Conservation (phyloP, 2,797 vertebrate genomes). For the Threskiornis aethiopicus region DNA sequence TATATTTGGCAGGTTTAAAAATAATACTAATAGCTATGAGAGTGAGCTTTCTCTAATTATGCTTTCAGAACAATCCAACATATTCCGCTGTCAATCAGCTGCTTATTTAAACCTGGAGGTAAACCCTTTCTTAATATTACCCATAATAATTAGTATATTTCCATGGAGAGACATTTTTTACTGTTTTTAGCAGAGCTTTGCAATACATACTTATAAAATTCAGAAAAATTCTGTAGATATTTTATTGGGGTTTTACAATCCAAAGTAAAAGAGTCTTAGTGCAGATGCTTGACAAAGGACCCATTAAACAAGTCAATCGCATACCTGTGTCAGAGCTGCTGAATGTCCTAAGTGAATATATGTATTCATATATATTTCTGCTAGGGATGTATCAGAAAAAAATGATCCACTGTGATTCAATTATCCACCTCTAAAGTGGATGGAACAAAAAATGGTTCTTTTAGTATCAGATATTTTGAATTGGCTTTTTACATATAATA, state of each 20-base stretch:
- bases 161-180: neutral
- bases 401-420: neutral
- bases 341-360: neutral
- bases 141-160: neutral
- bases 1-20: conserved; percentile 51
- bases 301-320: neutral
- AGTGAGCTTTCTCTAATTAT: conserved; percentile 35
- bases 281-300: conserved; percentile 10
- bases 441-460: neutral
- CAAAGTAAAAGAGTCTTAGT: neutral
- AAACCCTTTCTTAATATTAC: neutral
- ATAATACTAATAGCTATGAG: neutral
- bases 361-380: neutral
- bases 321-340: neutral
- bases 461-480: neutral
- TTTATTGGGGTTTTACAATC: neutral
- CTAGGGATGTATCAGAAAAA: neutral
- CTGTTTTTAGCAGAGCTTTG: neutral
- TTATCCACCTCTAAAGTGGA: neutral
- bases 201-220: neutral
- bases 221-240: neutral
- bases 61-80: conserved; percentile 30
- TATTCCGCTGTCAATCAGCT: conserved; percentile 17
- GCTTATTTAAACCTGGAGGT: conserved; percentile 13
- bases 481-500: neutral